Evolutionary conservation across 1,140 invertebrate species (phyloP).

Genomic region (Xylocopa sonorina): DNA sequence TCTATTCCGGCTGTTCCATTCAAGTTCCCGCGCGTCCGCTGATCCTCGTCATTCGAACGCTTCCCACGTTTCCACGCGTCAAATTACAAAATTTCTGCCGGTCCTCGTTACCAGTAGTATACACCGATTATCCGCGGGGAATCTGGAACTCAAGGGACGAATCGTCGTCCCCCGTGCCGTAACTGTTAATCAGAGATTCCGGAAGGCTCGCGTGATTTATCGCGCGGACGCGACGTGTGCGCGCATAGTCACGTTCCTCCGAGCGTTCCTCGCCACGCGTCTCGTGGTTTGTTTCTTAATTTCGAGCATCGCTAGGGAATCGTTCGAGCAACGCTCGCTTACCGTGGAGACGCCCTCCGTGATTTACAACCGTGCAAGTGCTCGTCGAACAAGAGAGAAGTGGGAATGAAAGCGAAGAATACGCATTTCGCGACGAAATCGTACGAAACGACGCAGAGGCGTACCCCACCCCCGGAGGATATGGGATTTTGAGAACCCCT

Average conservation of each 20-base stretch:
- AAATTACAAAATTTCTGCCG: constrained; percentile 1
- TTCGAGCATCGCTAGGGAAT: not conserved
- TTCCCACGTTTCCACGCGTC: not conserved
- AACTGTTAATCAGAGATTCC: constrained; percentile 37
- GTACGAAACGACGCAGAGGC: not conserved
- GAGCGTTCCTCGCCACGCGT: not conserved
- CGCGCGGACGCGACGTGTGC: not conserved
- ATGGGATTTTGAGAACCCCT: constrained; percentile 52
- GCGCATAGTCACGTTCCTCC: not conserved
- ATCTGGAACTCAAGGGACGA: constrained; percentile 5
- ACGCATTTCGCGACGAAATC: not conserved
- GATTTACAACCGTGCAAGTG: constrained; percentile 4
- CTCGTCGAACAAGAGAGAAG: not conserved
- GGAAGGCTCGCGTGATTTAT: constrained; percentile 27
- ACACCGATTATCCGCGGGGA: not conserved
- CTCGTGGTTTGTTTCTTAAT: constrained; percentile 22
- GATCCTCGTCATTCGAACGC: too few relatives aligned
- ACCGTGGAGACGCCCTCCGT: not conserved
- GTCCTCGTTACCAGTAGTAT: not conserved
- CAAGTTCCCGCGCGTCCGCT: too few relatives aligned
- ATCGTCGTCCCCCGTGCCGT: not conserved
- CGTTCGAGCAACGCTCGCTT: not conserved
- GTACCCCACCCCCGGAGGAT: not conserved
- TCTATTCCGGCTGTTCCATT: too few relatives aligned
- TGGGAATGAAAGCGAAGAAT: not conserved